phyloP scores from a whole-genome alignment of 2,888 invertebrate species.

The Erebia palarica region DNA sequence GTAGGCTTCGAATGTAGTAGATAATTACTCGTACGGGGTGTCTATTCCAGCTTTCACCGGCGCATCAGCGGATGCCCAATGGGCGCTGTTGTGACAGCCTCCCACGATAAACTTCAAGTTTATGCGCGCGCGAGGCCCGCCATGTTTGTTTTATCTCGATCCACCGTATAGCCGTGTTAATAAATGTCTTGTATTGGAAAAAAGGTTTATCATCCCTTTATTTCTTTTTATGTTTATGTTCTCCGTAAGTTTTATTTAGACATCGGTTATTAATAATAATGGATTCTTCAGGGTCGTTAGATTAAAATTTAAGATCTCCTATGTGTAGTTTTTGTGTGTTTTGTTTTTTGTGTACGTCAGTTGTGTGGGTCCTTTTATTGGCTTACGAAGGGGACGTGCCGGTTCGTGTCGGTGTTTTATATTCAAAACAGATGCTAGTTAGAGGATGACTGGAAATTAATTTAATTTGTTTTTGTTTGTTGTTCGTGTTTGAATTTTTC shows the following conservation, averaged over 20 bases:
- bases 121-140: conserved; percentile 77
- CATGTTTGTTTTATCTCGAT: conserved; percentile 82
- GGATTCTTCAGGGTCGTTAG: conserved; percentile 73
- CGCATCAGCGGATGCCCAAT: conserved; percentile 66
- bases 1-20: conserved; percentile 70
- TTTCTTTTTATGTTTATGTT: conserved; percentile 70
- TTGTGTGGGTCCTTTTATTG: conserved; percentile 75
- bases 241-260: conserved; percentile 77
- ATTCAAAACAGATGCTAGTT: conserved; percentile 79
- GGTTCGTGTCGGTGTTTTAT: conserved; percentile 70
- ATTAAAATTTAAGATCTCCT: conserved; percentile 76
- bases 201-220: conserved; percentile 61
- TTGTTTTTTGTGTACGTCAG: conserved; percentile 65
- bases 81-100: conserved; percentile 80
- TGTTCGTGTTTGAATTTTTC: conserved; percentile 67
- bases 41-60: conserved; percentile 74
- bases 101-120: conserved; percentile 79
- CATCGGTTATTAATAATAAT: conserved; percentile 81
- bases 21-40: conserved; percentile 70
- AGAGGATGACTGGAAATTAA: conserved; percentile 72
- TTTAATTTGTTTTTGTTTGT: conserved; percentile 72
- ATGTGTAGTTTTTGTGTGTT: conserved; percentile 66
- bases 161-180: conserved; percentile 76
- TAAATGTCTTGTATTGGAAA: conserved; percentile 77
- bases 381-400: conserved; percentile 64